phyloP scores from a whole-genome alignment of 1,140 invertebrate genomes.

The Aethina tumida region DNA sequence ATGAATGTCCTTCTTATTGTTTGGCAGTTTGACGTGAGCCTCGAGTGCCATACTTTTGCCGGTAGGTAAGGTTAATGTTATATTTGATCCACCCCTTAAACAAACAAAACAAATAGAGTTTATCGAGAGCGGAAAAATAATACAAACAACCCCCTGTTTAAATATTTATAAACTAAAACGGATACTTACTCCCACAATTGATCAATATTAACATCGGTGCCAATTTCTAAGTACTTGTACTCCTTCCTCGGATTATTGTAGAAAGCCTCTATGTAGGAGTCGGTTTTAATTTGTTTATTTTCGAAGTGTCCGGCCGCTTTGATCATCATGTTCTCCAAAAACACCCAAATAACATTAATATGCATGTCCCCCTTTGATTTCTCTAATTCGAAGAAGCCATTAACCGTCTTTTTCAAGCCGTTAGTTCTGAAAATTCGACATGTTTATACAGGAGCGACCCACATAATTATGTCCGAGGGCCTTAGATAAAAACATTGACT shows the following conservation, averaged over 20 bases:
- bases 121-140: neutral
- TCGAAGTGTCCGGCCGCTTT: constrained; percentile 33
- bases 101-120: neutral
- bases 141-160: too few species aligned
- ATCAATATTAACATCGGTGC: constrained; percentile 44
- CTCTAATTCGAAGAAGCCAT: constrained; percentile 17
- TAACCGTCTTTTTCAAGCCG: constrained; percentile 9
- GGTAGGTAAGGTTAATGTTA: constrained; percentile 40
- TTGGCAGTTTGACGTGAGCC: constrained; percentile 45
- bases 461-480: constrained; percentile 1
- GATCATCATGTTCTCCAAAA: constrained; percentile 39
- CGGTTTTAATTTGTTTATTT: constrained; percentile 22
- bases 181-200: constrained; percentile 38
- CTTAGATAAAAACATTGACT: constrained; percentile 13
- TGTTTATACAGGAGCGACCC: neutral
- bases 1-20: constrained; percentile 48
- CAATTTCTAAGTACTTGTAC: constrained; percentile 39
- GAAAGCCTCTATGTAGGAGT: constrained; percentile 29
- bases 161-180: too few species aligned
- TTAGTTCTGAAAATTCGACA: constrained; percentile 8
- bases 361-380: constrained; percentile 25
- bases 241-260: constrained; percentile 42
- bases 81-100: constrained; percentile 44
- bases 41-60: constrained; percentile 41
- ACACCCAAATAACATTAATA: constrained; percentile 26